phyloP scores from a whole-genome alignment of 2,797 vertebrate genomes.

The Podarcis lilfordi region DNA sequence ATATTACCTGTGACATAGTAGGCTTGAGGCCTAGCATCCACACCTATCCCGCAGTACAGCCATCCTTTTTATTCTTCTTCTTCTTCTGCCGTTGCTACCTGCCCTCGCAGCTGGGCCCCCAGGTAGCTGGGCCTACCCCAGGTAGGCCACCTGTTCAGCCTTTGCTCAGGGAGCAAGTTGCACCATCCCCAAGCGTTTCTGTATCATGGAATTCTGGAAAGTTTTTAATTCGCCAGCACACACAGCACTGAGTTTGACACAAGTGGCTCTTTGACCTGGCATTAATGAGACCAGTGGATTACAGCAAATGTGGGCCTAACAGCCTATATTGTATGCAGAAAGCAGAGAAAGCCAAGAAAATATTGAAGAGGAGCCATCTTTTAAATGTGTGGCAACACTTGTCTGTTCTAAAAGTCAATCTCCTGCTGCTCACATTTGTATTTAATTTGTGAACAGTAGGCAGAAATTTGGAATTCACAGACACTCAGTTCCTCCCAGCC shows the following conservation, averaged over 20 bases:
- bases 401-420: constrained; percentile 64
- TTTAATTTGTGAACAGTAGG: constrained; percentile 69
- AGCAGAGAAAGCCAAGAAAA: constrained; percentile 37
- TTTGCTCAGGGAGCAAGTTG: neutral
- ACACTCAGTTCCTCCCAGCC: constrained; percentile 46
- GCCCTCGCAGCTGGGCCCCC: no score
- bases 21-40: neutral
- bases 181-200: neutral
- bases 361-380: constrained; percentile 48
- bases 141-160: neutral
- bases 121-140: no score
- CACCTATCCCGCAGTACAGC: no score
- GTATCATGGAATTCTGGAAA: neutral
- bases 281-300: constrained; percentile 17
- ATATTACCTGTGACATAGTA: neutral
- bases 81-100: no score
- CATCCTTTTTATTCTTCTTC: no score
- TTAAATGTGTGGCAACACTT: constrained; percentile 64
- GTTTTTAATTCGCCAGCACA: neutral
- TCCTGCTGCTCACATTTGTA: constrained; percentile 67
- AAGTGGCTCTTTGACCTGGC: neutral
- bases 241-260: neutral
- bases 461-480: constrained; percentile 59
- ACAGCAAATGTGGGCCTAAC: neutral
- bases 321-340: constrained; percentile 53